Evolutionary conservation across 2,113 vertebrate genomes (phyloP).

Genomic region (Amblyopsis rosae): DNA sequence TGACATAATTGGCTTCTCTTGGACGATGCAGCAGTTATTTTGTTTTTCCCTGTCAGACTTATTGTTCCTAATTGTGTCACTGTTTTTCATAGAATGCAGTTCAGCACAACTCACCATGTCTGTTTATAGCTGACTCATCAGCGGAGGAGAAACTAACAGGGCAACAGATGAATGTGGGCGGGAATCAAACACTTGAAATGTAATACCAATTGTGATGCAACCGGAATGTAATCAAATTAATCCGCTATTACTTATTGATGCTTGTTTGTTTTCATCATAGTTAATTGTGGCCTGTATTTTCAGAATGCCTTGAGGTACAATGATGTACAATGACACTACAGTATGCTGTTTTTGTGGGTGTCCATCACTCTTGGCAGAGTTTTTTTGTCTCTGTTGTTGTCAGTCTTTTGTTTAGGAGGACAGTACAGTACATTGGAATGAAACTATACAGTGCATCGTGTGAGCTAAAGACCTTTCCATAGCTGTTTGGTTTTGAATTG

Average conservation of each 20-base stretch:
- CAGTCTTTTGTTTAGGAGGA: slow-evolving; percentile 4
- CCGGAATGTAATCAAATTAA: slow-evolving; percentile 6
- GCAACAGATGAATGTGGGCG: slow-evolving; percentile 53
- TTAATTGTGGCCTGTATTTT: neutral
- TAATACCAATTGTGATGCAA: slow-evolving; percentile 1
- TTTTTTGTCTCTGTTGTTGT: slow-evolving; percentile 30
- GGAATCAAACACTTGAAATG: slow-evolving; percentile 21
- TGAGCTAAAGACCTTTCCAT: too few relatives aligned
- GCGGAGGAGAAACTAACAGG: slow-evolving; percentile 10
- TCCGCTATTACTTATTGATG: neutral
- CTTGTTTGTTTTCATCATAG: slow-evolving; percentile 5
- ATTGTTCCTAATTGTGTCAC: slow-evolving; percentile 47
- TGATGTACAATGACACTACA: neutral
- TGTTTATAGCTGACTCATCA: slow-evolving; percentile 50
- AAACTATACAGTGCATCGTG: too few relatives aligned
- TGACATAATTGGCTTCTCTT: slow-evolving; percentile 45
- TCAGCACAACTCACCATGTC: neutral
- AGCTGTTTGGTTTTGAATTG: too few relatives aligned
- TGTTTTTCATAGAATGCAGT: slow-evolving; percentile 26
- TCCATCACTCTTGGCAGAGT: slow-evolving; percentile 29
- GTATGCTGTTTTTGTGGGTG: neutral
- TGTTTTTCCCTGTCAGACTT: slow-evolving; percentile 1
- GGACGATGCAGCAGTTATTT: slow-evolving; percentile 4
- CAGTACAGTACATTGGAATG: slow-evolving; percentile 1
- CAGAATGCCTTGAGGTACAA: neutral